Conservation (phyloP, 2,113 vertebrate genomes). For the Tretioscincus oriximinensis region DNA sequence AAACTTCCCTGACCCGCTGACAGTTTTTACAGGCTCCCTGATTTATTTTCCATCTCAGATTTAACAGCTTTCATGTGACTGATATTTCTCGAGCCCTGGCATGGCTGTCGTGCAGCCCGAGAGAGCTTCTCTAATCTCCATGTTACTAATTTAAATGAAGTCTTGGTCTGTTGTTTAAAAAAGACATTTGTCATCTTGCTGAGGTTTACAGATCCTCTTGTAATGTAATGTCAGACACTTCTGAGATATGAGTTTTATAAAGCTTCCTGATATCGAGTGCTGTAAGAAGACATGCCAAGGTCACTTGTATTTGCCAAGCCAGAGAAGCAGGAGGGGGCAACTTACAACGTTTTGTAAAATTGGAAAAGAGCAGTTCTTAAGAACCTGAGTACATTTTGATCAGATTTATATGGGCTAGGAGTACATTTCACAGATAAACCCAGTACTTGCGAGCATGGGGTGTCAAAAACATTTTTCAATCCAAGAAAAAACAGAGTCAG, state of each 20-base stretch:
- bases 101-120: slow-evolving; percentile 73
- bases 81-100: slow-evolving; percentile 78
- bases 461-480: slow-evolving; percentile 57
- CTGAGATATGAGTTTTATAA: slow-evolving; percentile 83
- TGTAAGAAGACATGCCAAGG: slow-evolving; percentile 82
- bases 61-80: slow-evolving; percentile 87
- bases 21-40: slow-evolving; percentile 85
- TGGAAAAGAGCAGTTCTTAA: slow-evolving; percentile 68
- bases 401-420: slow-evolving; percentile 66
- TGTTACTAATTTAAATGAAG: slow-evolving; percentile 86
- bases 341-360: slow-evolving; percentile 54
- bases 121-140: slow-evolving; percentile 79
- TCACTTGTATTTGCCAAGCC: slow-evolving; percentile 66
- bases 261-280: slow-evolving; percentile 73
- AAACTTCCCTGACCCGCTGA: slow-evolving; percentile 87
- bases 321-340: neutral
- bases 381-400: slow-evolving; percentile 59
- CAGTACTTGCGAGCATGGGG: slow-evolving; percentile 35
- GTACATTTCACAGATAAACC: slow-evolving; percentile 67
- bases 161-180: slow-evolving; percentile 84
- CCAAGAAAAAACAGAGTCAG: slow-evolving; percentile 67
- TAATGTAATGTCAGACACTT: slow-evolving; percentile 84
- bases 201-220: slow-evolving; percentile 82
- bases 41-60: slow-evolving; percentile 86
- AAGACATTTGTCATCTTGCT: slow-evolving; percentile 81